A percentile compares a stretch with the other conserved stretches of the same genome.
These are phyloP conservation scores for Dunckerocampus dactyliophorus DNA, from an alignment of 2,113 vertebrate genomes.

Conservation along the genomic window DNA sequence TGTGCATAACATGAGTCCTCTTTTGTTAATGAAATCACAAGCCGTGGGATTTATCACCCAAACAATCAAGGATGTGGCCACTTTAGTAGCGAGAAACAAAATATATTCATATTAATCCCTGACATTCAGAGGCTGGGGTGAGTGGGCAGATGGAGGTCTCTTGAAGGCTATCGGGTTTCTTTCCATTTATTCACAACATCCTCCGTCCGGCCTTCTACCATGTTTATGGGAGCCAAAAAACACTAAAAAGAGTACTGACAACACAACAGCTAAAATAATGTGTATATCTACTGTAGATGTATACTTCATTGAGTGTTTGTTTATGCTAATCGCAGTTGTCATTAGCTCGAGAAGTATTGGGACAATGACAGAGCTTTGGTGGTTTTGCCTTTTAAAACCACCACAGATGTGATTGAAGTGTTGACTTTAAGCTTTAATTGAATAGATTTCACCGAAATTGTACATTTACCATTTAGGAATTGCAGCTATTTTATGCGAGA, in stretches of 20 bases:
- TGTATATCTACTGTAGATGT: too few species aligned
- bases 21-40: conserved; percentile 32
- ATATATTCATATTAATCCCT: conserved; percentile 55
- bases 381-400: too few species aligned
- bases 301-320: too few species aligned
- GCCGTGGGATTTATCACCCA: conserved; percentile 56
- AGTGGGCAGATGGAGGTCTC: conserved; percentile 30
- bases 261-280: background rate
- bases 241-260: background rate
- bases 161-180: conserved; percentile 21
- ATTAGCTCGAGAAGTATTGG: too few species aligned
- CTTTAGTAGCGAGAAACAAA: conserved; percentile 41
- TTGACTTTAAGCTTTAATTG: too few species aligned
- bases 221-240: background rate
- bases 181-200: conserved; percentile 26
- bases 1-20: conserved; percentile 14
- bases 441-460: too few species aligned
- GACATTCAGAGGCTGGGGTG: conserved; percentile 45
- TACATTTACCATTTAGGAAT: too few species aligned
- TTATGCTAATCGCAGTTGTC: too few species aligned
- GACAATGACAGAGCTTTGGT: too few species aligned
- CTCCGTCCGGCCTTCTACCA: conserved; percentile 1
- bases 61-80: conserved; percentile 55
- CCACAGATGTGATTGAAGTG: too few species aligned
- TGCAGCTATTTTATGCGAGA: too few species aligned